Conservation (phyloP, 1,140 invertebrate genomes). For the Formica exsecta region DNA sequence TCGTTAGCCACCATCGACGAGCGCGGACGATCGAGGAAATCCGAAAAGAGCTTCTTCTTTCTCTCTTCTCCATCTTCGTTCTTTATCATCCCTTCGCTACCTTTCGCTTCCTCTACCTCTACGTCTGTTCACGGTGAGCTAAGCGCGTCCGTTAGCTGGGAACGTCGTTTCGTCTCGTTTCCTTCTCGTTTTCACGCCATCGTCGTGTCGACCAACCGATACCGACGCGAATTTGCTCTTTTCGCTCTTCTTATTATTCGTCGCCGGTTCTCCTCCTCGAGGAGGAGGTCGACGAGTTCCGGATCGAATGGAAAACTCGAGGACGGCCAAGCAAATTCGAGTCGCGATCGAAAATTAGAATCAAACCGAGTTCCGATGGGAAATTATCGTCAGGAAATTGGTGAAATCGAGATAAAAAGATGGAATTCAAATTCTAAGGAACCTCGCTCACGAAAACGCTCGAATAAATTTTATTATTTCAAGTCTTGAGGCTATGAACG, state of each 20-base stretch:
- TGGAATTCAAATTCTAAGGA: conserved; percentile 18
- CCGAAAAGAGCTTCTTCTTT: conserved; percentile 23
- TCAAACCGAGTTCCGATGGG: conserved; percentile 30
- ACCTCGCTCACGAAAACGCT: not conserved
- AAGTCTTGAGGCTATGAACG: no score
- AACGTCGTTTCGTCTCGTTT: conserved; percentile 62
- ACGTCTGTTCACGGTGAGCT: conserved; percentile 22
- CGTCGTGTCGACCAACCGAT: conserved; percentile 48
- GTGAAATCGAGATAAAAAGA: conserved; percentile 22
- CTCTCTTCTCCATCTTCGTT: not conserved
- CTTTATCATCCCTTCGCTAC: not conserved
- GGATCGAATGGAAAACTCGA: not conserved
- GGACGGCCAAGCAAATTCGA: not conserved
- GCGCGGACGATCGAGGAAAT: conserved; percentile 7
- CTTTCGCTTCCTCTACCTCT: not conserved
- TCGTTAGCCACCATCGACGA: conserved; percentile 55
- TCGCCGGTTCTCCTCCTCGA: not conserved
- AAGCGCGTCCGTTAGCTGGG: conserved; percentile 64
- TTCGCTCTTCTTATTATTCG: not conserved
- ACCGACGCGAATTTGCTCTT: conserved; percentile 26
- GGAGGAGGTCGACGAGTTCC: not conserved
- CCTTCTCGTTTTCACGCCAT: conserved; percentile 61
- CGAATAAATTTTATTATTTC: not conserved
- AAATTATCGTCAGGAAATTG: conserved; percentile 47
- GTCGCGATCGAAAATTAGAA: conserved; percentile 19